These are phyloP conservation scores for Tinamus major DNA, from an alignment of 2,797 vertebrate genomes.

Conservation along the genomic window DNA sequence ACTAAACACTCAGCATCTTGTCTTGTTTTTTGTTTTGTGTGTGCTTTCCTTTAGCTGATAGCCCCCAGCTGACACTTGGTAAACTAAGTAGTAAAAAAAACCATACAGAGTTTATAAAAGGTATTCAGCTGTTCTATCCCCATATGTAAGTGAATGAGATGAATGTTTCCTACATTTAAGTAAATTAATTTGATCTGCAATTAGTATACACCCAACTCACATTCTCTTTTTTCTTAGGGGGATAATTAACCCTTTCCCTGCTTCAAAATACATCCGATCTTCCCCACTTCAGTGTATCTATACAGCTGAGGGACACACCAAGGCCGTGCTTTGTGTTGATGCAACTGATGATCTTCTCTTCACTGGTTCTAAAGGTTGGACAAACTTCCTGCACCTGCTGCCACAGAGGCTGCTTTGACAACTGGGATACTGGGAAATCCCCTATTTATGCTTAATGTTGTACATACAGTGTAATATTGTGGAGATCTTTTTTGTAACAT, in stretches of 20 bases:
- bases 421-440: background rate
- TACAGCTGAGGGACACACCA: conserved; percentile 94
- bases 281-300: conserved; percentile 88
- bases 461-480: background rate
- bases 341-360: conserved; percentile 97
- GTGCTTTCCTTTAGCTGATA: background rate
- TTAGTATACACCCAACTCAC: background rate
- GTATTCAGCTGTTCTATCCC: background rate
- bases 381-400: background rate
- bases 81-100: background rate
- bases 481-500: background rate
- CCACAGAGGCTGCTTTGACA: background rate
- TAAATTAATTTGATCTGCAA: background rate
- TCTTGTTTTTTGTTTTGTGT: background rate
- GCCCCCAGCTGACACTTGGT: background rate
- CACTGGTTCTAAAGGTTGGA: conserved; percentile 95
- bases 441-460: background rate
- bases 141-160: background rate
- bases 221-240: conserved; percentile 82
- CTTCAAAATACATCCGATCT: conserved; percentile 79
- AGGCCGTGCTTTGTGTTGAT: conserved; percentile 94
- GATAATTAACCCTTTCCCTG: conserved; percentile 89
- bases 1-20: background rate
- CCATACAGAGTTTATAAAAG: background rate
- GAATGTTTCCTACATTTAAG: background rate